phyloP scores from a whole-genome alignment of 2,113 vertebrate genomes.

The Cavia porcellus region DNA sequence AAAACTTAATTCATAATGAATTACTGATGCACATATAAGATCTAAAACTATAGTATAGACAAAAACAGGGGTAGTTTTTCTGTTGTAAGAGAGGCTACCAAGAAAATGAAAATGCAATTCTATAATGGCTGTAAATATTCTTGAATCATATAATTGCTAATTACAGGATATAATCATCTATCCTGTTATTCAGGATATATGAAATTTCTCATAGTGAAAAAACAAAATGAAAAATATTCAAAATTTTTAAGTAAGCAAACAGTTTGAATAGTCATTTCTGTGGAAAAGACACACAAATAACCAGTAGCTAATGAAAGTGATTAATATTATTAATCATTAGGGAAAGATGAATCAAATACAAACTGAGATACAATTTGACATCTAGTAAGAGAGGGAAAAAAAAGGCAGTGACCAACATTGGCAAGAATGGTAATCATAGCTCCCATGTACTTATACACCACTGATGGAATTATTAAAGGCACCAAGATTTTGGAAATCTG shows the following conservation, averaged over 20 bases:
- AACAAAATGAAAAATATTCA: neutral
- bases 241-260: neutral
- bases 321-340: neutral
- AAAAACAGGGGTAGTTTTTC: neutral
- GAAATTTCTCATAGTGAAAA: neutral
- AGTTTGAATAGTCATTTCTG: neutral
- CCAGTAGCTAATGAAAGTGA: neutral
- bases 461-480: neutral
- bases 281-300: neutral
- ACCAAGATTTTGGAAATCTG: neutral
- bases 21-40: neutral
- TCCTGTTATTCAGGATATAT: neutral
- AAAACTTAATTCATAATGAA: neutral
- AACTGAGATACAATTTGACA: neutral
- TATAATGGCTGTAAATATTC: neutral
- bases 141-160: neutral
- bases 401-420: neutral
- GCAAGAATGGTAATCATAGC: neutral
- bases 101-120: slow-evolving; percentile 33
- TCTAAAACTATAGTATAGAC: neutral
- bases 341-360: neutral
- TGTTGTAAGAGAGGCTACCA: neutral
- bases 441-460: neutral
- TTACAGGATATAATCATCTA: no score
- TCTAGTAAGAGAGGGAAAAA: neutral